Percentiles rank a stretch among this genome's conserved stretches.
phyloP scores from a whole-genome alignment of 1,140 invertebrate species.

The Anastrepha obliqua region DNA sequence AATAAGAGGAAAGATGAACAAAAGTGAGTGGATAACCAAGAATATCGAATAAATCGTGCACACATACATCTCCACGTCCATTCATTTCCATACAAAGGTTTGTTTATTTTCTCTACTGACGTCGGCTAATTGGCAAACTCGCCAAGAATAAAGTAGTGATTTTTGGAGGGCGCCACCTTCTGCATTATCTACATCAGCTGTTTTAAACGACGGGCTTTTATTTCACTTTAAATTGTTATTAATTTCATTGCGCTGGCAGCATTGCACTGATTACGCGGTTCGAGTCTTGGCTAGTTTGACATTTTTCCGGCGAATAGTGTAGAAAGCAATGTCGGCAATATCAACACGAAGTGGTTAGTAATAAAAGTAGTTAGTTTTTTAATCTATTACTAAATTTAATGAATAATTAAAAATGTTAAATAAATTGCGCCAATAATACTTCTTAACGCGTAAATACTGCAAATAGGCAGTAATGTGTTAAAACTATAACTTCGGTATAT shows the following conservation, averaged over 20 bases:
- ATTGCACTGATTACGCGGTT: background rate
- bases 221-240: background rate
- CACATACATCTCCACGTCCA: too few relatives aligned
- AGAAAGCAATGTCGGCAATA: background rate
- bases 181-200: too few relatives aligned
- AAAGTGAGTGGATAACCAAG: too few relatives aligned
- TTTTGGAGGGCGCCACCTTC: too few relatives aligned
- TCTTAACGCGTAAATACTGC: background rate
- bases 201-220: too few relatives aligned
- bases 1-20: too few relatives aligned
- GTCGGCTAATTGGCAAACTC: too few relatives aligned
- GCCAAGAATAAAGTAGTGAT: too few relatives aligned
- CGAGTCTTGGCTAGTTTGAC: background rate
- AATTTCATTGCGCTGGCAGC: background rate
- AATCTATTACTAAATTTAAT: constrained; percentile 17
- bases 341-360: background rate
- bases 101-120: too few relatives aligned
- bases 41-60: too few relatives aligned
- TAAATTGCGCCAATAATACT: background rate
- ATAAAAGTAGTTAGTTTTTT: constrained; percentile 4
- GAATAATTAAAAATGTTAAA: background rate
- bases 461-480: background rate
- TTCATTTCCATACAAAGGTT: too few relatives aligned
- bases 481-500: background rate
- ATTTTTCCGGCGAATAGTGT: background rate